Evolutionary conservation across 1,140 invertebrate species (phyloP), one percentile per base, ranked within the genome.

Genomic region (Heterodera carotae): DNA sequence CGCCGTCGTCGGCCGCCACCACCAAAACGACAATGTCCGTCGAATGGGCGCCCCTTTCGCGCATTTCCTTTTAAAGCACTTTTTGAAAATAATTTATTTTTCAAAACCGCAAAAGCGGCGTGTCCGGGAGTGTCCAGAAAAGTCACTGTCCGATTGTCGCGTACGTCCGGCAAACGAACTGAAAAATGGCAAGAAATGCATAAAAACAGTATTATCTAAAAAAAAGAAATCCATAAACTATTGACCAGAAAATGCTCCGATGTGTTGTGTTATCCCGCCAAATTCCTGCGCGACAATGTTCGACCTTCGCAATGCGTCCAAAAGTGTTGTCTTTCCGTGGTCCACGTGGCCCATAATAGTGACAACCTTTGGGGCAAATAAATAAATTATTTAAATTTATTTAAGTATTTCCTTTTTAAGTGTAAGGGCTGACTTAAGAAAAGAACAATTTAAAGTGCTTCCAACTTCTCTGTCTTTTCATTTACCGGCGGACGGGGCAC

Each of bases 71-170:
- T 48, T 72, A 85, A 43, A 69, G 18, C 48, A 18, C 4, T 3
- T 53, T 53, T 56, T 56, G 48, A 18, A 0, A 94, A 90, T 69
- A 90, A 92, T 88, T 98, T 98, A 10, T 7, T 25, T 22, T 25
- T 39, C 25, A 29, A 53, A 72, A 60, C 86, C 81, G 73, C 83
- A 64, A 79, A 86, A 70, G 97, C 97, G 29, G 96, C 96, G 90
- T 99, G 97, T 0, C 97, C 97, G n/a, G 97, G 97, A n/a, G 97
- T 99, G 88, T 99, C 97, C 71, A 99, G 88, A 90, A 99, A 98
- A 10, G 96, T 98, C 48, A 98, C 92, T 66, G 86, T 25, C 39
- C 39, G 33, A 34, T 62, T 90, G 64, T 93, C 92, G 2, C 92
- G 92, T 60, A 90, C 91, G 62, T 85, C 80, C n/a, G 90, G 83